phyloP scores from a whole-genome alignment of 1,140 invertebrate species.

The Pseudomyrmex dendroicus region DNA sequence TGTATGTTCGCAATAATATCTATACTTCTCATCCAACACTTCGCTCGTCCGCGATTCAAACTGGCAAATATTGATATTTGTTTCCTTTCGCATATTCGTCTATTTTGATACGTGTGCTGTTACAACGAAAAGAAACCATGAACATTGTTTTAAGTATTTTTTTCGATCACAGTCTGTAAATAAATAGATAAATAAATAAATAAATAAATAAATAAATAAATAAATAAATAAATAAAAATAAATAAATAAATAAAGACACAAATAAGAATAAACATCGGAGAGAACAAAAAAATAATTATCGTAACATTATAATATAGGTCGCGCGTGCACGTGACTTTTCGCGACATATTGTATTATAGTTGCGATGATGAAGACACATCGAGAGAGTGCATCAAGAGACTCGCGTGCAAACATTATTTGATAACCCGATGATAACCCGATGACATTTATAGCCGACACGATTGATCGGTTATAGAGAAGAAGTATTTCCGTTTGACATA shows the following conservation, averaged over 20 bases:
- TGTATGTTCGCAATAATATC: constrained; percentile 4
- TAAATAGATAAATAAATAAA: background rate
- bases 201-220: too few species aligned
- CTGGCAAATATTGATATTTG: constrained; percentile 6
- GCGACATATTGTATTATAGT: background rate
- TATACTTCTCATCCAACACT: constrained; percentile 23
- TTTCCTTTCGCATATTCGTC: background rate
- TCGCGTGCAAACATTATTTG: background rate
- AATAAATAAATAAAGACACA: background rate
- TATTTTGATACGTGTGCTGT: background rate
- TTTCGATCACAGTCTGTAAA: background rate
- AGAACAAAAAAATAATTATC: background rate
- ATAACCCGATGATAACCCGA: constrained; percentile 8
- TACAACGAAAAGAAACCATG: background rate
- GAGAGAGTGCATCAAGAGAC: background rate
- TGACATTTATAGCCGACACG: constrained; percentile 20
- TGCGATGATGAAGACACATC: background rate
- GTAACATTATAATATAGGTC: too few species aligned
- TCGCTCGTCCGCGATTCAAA: background rate
- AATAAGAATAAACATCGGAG: background rate
- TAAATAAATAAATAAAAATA: background rate
- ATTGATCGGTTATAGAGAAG: constrained; percentile 17
- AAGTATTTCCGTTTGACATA: constrained; percentile 30
- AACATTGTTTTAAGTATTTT: background rate
- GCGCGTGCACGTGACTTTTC: background rate